phyloP scores from a whole-genome alignment of 2,888 invertebrate genomes.

The Sepiola atlantica region DNA sequence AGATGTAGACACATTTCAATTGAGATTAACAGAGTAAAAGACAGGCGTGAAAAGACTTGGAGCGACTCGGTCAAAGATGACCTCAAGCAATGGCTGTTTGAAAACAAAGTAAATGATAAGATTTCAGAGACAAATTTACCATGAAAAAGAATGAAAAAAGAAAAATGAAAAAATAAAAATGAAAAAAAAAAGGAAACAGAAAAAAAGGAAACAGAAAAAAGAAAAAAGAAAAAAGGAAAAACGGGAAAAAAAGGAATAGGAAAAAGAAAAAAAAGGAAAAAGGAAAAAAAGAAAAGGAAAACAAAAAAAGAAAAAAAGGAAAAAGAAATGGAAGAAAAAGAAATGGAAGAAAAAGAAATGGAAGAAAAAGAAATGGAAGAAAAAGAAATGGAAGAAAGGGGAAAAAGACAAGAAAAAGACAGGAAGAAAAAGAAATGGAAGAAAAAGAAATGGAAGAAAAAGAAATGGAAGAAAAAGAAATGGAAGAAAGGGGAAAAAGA shows the following conservation, averaged over 20 bases:
- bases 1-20: too few relatives aligned
- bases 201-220: background rate
- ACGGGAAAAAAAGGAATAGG: background rate
- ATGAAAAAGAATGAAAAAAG: too few relatives aligned
- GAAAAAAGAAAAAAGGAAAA: background rate
- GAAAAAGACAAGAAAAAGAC: background rate
- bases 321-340: background rate
- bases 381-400: accelerated
- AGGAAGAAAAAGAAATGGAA: background rate
- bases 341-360: background rate
- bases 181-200: too few relatives aligned
- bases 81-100: too few relatives aligned
- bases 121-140: too few relatives aligned
- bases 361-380: background rate
- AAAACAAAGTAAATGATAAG: too few relatives aligned
- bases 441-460: background rate
- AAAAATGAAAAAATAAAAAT: too few relatives aligned
- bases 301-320: background rate
- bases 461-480: background rate
- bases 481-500: background rate
- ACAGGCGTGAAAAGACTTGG: too few relatives aligned
- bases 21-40: too few relatives aligned
- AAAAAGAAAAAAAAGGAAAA: background rate
- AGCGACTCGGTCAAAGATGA: too few relatives aligned
- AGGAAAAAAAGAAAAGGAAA: background rate